Evolutionary conservation across 2,888 invertebrate genomes (phyloP).

Genomic region (Galerucella nymphaeae): DNA sequence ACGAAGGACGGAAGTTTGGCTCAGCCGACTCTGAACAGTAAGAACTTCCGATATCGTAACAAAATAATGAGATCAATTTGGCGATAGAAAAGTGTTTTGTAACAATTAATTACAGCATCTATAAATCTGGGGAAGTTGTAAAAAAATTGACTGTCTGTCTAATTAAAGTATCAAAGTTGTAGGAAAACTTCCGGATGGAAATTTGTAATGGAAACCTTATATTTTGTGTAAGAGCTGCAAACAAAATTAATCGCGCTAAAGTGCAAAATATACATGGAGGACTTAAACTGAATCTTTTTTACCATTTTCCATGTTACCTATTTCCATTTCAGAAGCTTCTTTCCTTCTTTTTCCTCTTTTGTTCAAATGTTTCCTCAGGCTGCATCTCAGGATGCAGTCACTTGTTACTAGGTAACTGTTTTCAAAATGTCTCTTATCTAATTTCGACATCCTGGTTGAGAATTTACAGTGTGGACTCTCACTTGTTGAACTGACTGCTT

Average conservation of each 20-base stretch:
- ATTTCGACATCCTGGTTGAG: no score
- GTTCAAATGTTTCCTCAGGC: no score
- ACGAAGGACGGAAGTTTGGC: no score
- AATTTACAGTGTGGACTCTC: no score
- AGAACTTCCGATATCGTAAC: background rate
- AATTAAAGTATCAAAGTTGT: constrained; percentile 49
- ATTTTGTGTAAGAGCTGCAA: background rate
- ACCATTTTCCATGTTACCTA: no score
- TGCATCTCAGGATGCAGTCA: no score
- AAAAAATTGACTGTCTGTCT: constrained; percentile 34
- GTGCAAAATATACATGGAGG: background rate
- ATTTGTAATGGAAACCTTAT: constrained; percentile 39
- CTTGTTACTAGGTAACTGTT: no score
- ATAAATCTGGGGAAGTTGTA: constrained; percentile 29
- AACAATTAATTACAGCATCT: constrained; percentile 29
- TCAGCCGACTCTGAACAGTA: background rate
- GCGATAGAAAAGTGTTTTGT: constrained; percentile 21
- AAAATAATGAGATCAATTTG: constrained; percentile 23
- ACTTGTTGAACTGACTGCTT: no score
- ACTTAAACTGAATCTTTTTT: no score
- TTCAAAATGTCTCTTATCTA: no score
- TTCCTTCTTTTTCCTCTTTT: no score
- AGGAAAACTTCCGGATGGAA: constrained; percentile 38
- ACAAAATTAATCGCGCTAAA: background rate
- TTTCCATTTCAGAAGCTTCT: no score